Percentiles rank a stretch among this genome's conserved stretches.
Conservation (phyloP, 2,888 invertebrate genomes). For the Luperina testacea region DNA sequence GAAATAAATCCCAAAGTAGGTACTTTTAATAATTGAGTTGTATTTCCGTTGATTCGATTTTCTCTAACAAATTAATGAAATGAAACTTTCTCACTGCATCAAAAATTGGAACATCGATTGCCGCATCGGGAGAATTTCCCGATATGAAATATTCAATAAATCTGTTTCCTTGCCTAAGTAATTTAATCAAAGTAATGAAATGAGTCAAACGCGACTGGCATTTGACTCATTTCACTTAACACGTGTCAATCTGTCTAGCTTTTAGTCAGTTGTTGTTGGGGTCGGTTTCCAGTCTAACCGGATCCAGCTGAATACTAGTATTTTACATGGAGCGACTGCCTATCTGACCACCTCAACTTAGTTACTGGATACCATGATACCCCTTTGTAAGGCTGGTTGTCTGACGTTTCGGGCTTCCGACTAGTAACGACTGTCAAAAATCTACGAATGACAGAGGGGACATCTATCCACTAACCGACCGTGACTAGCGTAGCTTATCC, state of each 20-base stretch:
- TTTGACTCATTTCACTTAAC: background rate
- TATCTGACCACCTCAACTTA: background rate
- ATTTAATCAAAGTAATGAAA: background rate
- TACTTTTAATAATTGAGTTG: conserved; percentile 28
- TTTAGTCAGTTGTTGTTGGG: background rate
- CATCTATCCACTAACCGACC: too few species aligned
- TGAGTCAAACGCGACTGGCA: too few species aligned
- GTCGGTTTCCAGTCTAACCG: background rate
- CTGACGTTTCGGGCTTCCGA: background rate
- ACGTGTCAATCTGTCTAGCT: background rate
- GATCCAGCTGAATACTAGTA: background rate
- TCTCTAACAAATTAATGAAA: background rate
- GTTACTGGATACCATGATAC: background rate
- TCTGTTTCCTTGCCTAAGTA: background rate
- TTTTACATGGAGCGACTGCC: too few species aligned
- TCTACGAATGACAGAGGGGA: background rate
- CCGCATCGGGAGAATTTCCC: background rate
- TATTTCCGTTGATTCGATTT: conserved; percentile 12
- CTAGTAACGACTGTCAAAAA: background rate
- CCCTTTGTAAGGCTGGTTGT: background rate
- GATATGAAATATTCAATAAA: background rate
- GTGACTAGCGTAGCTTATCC: background rate
- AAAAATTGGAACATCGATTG: conserved; percentile 1
- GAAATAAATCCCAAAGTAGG: conserved; percentile 20
- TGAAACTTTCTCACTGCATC: background rate